Conservation (phyloP, 2,113 vertebrate genomes). For the Paracanthobrama guichenoti region DNA sequence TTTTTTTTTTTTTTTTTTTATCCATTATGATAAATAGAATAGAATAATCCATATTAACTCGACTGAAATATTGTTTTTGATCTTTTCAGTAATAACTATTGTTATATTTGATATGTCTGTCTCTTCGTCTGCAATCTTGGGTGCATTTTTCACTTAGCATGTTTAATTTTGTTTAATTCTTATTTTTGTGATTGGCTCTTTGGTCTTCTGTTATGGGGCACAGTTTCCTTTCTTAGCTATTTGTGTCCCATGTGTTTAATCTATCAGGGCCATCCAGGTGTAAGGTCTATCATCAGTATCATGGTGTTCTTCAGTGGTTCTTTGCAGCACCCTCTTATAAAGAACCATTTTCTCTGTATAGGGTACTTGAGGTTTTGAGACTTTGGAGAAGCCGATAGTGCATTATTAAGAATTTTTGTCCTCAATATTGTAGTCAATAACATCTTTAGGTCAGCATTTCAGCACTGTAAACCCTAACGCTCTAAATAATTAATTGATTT, state of each 20-base stretch:
- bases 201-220: background rate
- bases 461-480: no score
- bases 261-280: slow-evolving; percentile 1
- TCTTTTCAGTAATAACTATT: no score
- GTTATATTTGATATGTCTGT: no score
- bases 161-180: no score
- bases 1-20: background rate
- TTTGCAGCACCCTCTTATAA: background rate
- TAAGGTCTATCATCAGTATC: background rate
- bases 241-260: slow-evolving; percentile 11
- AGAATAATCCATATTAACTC: background rate
- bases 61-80: background rate
- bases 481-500: no score
- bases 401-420: background rate
- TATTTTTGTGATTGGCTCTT: background rate
- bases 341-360: background rate
- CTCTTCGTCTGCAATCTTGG: background rate
- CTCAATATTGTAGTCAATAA: background rate
- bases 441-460: background rate
- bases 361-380: background rate
- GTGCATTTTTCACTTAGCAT: background rate
- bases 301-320: background rate
- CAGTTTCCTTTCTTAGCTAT: background rate
- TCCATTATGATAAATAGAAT: background rate
- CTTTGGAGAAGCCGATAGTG: background rate